These are phyloP conservation scores for Catocala fraxini DNA, from an alignment of 2,888 invertebrate genomes.

Conservation along the genomic window DNA sequence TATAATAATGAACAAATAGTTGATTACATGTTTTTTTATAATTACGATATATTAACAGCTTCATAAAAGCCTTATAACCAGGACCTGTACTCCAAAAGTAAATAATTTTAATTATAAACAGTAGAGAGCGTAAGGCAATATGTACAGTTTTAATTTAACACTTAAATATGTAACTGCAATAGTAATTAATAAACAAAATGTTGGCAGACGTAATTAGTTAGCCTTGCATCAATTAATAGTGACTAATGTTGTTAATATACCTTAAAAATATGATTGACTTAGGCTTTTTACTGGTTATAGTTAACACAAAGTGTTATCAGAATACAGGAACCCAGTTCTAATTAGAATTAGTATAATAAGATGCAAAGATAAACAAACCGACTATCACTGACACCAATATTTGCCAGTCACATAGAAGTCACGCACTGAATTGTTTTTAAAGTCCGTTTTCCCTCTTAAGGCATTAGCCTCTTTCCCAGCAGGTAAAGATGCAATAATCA, in stretches of 20 bases:
- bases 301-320: too few relatives aligned
- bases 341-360: neutral
- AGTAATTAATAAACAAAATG: too few relatives aligned
- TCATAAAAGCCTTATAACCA: neutral
- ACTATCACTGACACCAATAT: neutral
- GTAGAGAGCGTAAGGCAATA: too few relatives aligned
- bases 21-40: constrained; percentile 4
- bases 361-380: neutral
- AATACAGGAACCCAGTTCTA: neutral
- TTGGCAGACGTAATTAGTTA: too few relatives aligned
- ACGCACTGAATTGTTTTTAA: neutral
- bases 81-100: too few relatives aligned
- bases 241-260: too few relatives aligned
- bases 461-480: constrained; percentile 10
- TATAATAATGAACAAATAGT: neutral
- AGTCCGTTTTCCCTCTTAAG: neutral
- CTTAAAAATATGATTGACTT: too few relatives aligned
- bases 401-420: neutral
- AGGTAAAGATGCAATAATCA: constrained; percentile 22
- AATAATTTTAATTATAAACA: too few relatives aligned
- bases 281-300: too few relatives aligned
- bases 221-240: too few relatives aligned
- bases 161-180: too few relatives aligned
- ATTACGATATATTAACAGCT: neutral
- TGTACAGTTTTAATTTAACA: too few relatives aligned